Conservation (phyloP, 2,797 vertebrate species). For the Acrossocheilus wenchowensis region DNA sequence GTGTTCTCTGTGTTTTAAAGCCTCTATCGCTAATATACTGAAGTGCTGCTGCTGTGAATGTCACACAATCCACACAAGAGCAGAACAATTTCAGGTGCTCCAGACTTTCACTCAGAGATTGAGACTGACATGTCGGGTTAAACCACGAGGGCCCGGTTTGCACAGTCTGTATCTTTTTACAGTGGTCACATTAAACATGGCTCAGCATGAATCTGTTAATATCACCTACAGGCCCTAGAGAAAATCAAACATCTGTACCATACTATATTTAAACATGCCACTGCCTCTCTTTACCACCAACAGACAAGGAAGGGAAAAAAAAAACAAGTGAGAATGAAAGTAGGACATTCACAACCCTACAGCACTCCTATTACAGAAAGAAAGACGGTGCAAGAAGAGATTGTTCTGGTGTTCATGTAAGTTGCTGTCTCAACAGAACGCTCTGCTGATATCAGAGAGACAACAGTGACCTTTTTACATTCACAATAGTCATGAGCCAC, state of each 20-base stretch:
- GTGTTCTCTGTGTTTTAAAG: not conserved
- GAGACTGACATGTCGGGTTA: slow-evolving; percentile 27
- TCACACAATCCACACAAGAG: slow-evolving; percentile 4
- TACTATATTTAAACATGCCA: slow-evolving; percentile 73
- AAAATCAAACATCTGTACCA: slow-evolving; percentile 70
- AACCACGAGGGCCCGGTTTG: slow-evolving; percentile 1
- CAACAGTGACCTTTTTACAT: not conserved
- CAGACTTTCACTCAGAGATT: slow-evolving; percentile 28
- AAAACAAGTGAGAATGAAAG: slow-evolving; percentile 67
- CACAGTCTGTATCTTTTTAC: slow-evolving; percentile 27
- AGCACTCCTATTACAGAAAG: slow-evolving; percentile 68
- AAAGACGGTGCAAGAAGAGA: slow-evolving; percentile 22
- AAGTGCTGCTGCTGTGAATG: not conserved
- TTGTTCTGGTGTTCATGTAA: slow-evolving; percentile 39
- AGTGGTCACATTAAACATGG: slow-evolving; percentile 57
- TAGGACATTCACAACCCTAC: slow-evolving; percentile 74
- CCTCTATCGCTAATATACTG: not conserved
- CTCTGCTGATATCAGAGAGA: not conserved
- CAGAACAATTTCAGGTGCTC: not conserved
- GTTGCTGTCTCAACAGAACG: slow-evolving; percentile 46
- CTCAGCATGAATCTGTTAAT: slow-evolving; percentile 59
- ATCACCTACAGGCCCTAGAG: slow-evolving; percentile 47
- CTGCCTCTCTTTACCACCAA: slow-evolving; percentile 68
- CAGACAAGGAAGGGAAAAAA: slow-evolving; percentile 54
- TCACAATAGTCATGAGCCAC: not conserved